Evolutionary conservation across 2,888 invertebrate species (phyloP).

Genomic region (Stenichneumon culpator): DNA sequence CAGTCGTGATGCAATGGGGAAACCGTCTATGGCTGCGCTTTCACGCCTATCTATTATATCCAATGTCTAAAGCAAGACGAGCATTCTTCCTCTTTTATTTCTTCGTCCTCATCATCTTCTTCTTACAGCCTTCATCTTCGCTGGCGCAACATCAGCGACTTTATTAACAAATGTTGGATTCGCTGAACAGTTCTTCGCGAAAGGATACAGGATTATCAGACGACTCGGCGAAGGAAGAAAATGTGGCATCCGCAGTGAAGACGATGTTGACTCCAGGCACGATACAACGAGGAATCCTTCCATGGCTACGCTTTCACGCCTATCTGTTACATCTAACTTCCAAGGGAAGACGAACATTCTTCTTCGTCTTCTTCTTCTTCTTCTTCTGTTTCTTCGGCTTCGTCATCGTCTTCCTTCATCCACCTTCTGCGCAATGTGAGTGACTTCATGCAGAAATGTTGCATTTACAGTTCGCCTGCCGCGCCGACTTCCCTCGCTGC

Average conservation of each 20-base stretch:
- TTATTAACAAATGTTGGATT: slow-evolving; percentile 27
- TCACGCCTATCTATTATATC: slow-evolving; percentile 42
- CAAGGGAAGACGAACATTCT: slow-evolving; percentile 25
- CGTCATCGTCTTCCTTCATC: not conserved
- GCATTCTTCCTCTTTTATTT: slow-evolving; percentile 10
- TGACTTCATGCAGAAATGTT: slow-evolving; percentile 52
- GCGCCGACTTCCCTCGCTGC: not conserved
- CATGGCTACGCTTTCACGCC: slow-evolving; percentile 14
- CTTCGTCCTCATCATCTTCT: not conserved
- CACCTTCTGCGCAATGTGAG: slow-evolving; percentile 33
- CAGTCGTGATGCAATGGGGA: slow-evolving; percentile 31
- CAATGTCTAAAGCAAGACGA: slow-evolving; percentile 33
- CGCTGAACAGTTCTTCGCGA: not conserved
- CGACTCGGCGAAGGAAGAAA: not conserved
- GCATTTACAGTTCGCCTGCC: not conserved
- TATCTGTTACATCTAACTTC: slow-evolving; percentile 49
- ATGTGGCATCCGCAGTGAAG: not conserved
- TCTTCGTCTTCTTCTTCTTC: not conserved
- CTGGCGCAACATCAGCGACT: slow-evolving; percentile 45
- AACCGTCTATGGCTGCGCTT: slow-evolving; percentile 30
- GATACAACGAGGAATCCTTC: slow-evolving; percentile 37
- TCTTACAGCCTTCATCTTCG: not conserved
- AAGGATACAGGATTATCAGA: not conserved
- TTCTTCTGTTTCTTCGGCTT: slow-evolving; percentile 4
- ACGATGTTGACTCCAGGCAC: slow-evolving; percentile 7